phyloP scores from a whole-genome alignment of 1,140 invertebrate species.

The Drosophila rufa region DNA sequence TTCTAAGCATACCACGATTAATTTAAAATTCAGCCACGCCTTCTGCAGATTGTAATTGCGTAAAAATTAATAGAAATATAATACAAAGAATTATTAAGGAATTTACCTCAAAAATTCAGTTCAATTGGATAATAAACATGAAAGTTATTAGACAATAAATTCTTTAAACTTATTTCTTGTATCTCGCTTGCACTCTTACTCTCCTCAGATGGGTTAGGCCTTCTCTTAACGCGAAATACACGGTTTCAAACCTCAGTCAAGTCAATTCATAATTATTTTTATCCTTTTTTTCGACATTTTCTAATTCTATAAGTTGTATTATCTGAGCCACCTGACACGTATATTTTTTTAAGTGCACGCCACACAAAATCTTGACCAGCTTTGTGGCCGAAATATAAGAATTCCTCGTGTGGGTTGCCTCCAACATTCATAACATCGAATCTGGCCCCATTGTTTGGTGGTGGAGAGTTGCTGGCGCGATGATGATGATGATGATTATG shows the following conservation, averaged over 20 bases:
- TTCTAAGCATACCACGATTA: not conserved
- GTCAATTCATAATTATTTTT: too few relatives aligned
- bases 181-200: not conserved
- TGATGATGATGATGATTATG: constrained; percentile 64
- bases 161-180: too few relatives aligned
- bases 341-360: constrained; percentile 26
- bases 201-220: too few relatives aligned
- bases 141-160: not conserved
- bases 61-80: too few relatives aligned
- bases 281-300: too few relatives aligned
- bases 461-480: constrained; percentile 24
- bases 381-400: constrained; percentile 35
- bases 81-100: too few relatives aligned
- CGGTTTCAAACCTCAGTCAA: not conserved
- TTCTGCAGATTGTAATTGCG: too few relatives aligned
- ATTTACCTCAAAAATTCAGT: too few relatives aligned
- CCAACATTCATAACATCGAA: constrained; percentile 46
- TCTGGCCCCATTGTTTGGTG: constrained; percentile 38
- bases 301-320: not conserved
- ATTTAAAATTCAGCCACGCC: too few relatives aligned
- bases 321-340: not conserved
- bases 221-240: too few relatives aligned
- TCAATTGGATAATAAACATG: not conserved
- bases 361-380: constrained; percentile 27
- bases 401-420: constrained; percentile 47